These are phyloP conservation scores for Alaudala cheleensis DNA, from an alignment of 2,113 vertebrate species.

Conservation along the genomic window DNA sequence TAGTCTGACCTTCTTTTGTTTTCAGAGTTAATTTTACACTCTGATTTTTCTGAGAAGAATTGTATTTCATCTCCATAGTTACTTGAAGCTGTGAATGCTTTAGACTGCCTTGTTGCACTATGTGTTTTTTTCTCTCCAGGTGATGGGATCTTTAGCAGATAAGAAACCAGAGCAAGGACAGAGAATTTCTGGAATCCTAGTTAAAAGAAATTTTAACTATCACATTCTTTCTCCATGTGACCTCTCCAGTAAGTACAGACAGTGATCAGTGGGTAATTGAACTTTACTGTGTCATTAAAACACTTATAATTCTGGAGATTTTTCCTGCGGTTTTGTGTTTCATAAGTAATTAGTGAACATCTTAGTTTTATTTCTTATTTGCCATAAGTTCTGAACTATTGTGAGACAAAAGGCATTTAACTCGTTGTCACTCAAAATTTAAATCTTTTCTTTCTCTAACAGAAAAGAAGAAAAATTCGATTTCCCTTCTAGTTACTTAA, in stretches of 20 bases:
- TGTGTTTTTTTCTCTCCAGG: slow-evolving; percentile 65
- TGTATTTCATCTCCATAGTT: background rate
- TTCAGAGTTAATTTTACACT: background rate
- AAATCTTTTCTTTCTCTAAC: background rate
- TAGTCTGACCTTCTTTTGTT: background rate
- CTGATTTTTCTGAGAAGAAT: background rate
- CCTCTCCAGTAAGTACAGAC: slow-evolving; percentile 86
- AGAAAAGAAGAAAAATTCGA: background rate
- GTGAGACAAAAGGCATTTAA: background rate
- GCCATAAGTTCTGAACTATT: background rate
- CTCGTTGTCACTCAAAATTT: background rate
- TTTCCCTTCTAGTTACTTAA: background rate
- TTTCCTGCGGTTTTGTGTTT: background rate
- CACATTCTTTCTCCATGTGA: slow-evolving; percentile 95
- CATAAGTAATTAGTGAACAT: background rate
- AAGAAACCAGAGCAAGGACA: slow-evolving; percentile 92
- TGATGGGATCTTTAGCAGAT: slow-evolving; percentile 95
- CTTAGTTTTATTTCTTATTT: background rate
- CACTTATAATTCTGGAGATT: fast-evolving
- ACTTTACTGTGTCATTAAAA: background rate
- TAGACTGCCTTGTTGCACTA: background rate
- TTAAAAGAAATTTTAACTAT: slow-evolving; percentile 97
- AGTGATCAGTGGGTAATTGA: background rate
- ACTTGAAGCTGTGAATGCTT: background rate
- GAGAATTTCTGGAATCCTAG: slow-evolving; percentile 93